phyloP scores from a whole-genome alignment of 1,140 invertebrate genomes.

The Scaptodrosophila lebanonensis region DNA sequence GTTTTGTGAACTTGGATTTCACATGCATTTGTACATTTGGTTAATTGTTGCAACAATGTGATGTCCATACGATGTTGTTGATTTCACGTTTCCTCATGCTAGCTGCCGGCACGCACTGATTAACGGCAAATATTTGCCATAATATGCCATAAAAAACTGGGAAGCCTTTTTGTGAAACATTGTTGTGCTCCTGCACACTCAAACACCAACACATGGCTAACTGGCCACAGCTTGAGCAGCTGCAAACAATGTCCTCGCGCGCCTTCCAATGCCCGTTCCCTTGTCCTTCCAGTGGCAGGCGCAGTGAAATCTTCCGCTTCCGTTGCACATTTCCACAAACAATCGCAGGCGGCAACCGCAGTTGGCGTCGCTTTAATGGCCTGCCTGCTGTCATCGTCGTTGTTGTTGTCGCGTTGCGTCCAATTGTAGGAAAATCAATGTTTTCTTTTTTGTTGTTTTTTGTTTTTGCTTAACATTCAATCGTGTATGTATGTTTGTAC shows the following conservation, averaged over 20 bases:
- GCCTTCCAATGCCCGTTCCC: no score
- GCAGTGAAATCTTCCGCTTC: slow-evolving; percentile 22
- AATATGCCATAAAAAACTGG: neutral
- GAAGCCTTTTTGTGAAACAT: neutral
- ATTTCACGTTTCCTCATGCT: no score
- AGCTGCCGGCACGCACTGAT: slow-evolving; percentile 6
- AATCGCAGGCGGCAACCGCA: slow-evolving; percentile 23
- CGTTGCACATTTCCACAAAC: slow-evolving; percentile 24
- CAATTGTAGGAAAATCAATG: slow-evolving; percentile 37
- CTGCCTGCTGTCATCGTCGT: slow-evolving; percentile 27
- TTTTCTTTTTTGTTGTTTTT: no score
- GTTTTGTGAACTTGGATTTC: no score
- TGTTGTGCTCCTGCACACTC: no score
- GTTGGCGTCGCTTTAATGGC: slow-evolving; percentile 42
- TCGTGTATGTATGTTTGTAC: no score
- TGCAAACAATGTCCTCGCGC: neutral
- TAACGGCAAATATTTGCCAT: slow-evolving; percentile 16
- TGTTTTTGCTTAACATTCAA: no score
- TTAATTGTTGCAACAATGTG: slow-evolving; percentile 11
- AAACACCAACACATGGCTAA: no score
- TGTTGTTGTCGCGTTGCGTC: slow-evolving; percentile 15
- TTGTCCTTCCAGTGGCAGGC: no score
- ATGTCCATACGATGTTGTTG: no score
- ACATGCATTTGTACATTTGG: slow-evolving; percentile 1
- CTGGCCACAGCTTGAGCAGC: no score